These are phyloP conservation scores for Tenthredo scrophulariae DNA, from an alignment of 2,888 invertebrate species.

Conservation along the genomic window DNA sequence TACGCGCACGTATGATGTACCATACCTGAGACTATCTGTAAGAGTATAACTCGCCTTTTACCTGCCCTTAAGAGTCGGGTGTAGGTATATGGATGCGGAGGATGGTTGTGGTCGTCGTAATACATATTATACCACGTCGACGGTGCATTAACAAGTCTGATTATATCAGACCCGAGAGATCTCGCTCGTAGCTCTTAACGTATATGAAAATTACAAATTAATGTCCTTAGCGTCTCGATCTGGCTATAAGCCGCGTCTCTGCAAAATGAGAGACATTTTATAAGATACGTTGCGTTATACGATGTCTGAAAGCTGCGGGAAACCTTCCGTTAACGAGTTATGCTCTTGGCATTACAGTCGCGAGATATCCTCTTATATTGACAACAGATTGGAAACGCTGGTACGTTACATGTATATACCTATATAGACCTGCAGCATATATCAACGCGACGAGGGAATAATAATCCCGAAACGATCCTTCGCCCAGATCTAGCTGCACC, in stretches of 20 bases:
- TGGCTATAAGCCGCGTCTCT: neutral
- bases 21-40: conserved; percentile 1
- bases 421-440: no score
- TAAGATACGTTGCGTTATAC: neutral
- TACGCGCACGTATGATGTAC: conserved; percentile 21
- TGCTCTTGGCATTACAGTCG: neutral
- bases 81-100: neutral
- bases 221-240: neutral
- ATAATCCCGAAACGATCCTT: conserved; percentile 39
- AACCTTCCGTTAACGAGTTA: neutral
- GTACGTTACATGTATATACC: conserved; percentile 1
- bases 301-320: neutral
- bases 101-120: conserved; percentile 17
- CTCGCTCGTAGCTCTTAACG: conserved; percentile 3
- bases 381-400: neutral
- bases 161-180: neutral
- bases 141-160: conserved; percentile 29
- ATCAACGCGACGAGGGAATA: neutral
- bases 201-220: conserved; percentile 32
- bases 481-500: conserved; percentile 61
- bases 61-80: neutral
- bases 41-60: neutral
- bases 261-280: neutral
- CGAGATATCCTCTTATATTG: conserved; percentile 38
- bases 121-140: conserved; percentile 7